Evolutionary conservation across 2,797 vertebrate species (phyloP).

Genomic region (Thaleichthys pacificus): DNA sequence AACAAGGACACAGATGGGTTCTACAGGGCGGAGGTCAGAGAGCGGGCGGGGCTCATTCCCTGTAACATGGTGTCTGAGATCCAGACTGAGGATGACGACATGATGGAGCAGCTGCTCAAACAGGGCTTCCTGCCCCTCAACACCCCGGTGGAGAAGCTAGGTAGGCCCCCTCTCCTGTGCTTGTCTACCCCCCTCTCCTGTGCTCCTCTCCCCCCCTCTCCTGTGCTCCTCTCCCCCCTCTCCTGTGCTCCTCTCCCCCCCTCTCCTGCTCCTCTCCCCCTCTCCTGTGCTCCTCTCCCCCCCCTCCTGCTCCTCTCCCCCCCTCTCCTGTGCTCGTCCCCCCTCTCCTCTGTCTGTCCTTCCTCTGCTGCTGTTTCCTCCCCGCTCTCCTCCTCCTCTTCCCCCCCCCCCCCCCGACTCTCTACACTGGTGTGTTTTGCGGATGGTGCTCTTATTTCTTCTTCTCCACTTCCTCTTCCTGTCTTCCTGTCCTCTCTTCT

Average conservation of each 20-base stretch:
- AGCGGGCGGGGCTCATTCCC: constrained; percentile 89
- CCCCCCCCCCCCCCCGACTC: constrained; percentile 32
- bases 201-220: too few species aligned
- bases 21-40: constrained; percentile 90
- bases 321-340: too few species aligned
- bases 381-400: constrained; percentile 13
- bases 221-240: too few species aligned
- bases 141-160: constrained; percentile 93
- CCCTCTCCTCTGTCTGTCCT: constrained; percentile 20
- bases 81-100: constrained; percentile 92
- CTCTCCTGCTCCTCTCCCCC: too few species aligned
- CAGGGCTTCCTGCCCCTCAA: constrained; percentile 96
- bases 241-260: neutral
- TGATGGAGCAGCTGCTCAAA: constrained; percentile 93
- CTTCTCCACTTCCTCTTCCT: constrained; percentile 16
- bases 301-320: neutral
- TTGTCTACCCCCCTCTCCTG: neutral
- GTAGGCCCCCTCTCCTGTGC: constrained; percentile 59
- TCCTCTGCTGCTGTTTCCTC: constrained; percentile 17
- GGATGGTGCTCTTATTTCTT: constrained; percentile 30
- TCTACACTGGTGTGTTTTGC: constrained; percentile 20
- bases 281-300: too few species aligned
- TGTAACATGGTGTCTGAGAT: constrained; percentile 99
- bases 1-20: constrained; percentile 96
- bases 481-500: constrained; percentile 39